These are phyloP conservation scores for Leptopilina drosophilae DNA, from an alignment of 2,888 invertebrate genomes.

Conservation along the genomic window DNA sequence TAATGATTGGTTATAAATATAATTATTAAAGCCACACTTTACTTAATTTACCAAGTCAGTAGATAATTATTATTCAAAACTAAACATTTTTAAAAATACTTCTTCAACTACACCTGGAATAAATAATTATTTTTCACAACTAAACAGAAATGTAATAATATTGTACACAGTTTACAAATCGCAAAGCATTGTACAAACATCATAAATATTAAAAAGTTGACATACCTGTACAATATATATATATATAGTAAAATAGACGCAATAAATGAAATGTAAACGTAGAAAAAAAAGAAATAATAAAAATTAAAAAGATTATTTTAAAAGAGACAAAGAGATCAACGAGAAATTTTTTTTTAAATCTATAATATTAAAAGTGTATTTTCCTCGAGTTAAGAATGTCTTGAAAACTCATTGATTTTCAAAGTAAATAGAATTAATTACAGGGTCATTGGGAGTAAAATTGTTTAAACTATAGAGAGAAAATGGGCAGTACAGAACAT, in stretches of 20 bases:
- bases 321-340: too few relatives aligned
- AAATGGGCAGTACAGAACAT: not conserved
- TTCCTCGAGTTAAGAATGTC: not conserved
- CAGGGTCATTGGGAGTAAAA: slow-evolving; percentile 15
- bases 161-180: too few relatives aligned
- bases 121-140: too few relatives aligned
- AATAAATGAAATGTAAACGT: not conserved
- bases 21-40: too few relatives aligned
- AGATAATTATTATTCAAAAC: too few relatives aligned
- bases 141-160: too few relatives aligned
- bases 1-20: too few relatives aligned
- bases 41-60: too few relatives aligned
- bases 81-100: too few relatives aligned
- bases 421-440: slow-evolving; percentile 13
- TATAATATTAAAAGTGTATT: too few relatives aligned
- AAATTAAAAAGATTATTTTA: not conserved
- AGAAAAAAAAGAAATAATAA: not conserved
- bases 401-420: not conserved
- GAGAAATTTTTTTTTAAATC: not conserved
- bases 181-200: too few relatives aligned
- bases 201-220: not conserved
- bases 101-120: too few relatives aligned
- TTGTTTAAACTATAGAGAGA: not conserved
- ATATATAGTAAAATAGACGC: not conserved
- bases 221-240: not conserved